Percentiles rank a stretch among this genome's conserved stretches.
Evolutionary conservation across 2,797 vertebrate species (phyloP).

Genomic region (Pipistrellus kuhlii): DNA sequence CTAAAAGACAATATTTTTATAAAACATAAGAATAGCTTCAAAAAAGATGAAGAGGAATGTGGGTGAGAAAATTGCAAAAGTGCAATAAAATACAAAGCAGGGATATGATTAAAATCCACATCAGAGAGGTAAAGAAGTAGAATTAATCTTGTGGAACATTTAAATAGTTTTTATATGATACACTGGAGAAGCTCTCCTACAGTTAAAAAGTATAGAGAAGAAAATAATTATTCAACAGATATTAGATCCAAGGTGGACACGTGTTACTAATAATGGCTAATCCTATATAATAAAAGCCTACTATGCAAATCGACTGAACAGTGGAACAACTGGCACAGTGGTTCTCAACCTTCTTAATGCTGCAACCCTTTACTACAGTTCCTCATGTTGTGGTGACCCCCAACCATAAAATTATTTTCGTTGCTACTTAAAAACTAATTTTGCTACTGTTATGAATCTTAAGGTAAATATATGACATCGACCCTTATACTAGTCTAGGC

Average conservation of each 20-base stretch:
- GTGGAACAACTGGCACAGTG: too few relatives aligned
- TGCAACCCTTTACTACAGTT: too few relatives aligned
- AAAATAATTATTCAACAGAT: neutral
- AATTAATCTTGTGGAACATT: neutral
- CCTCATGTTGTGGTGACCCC: too few relatives aligned
- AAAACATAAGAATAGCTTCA: neutral
- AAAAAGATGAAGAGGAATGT: neutral
- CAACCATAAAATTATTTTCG: too few relatives aligned
- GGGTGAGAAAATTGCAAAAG: neutral
- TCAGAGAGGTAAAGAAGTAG: neutral
- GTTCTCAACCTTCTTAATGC: too few relatives aligned
- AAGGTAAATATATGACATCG: too few relatives aligned
- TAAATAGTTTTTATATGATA: neutral
- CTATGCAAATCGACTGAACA: too few relatives aligned
- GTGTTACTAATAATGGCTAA: neutral
- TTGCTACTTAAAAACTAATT: too few relatives aligned
- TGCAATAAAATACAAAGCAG: neutral
- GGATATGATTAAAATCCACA: neutral
- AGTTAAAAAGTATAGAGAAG: neutral
- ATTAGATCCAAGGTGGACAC: neutral
- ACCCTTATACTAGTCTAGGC: rapidly evolving
- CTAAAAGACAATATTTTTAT: neutral
- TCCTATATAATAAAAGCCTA: too few relatives aligned
- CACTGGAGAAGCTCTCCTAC: neutral
- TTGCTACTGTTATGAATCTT: too few relatives aligned